Evolutionary conservation across 2,113 vertebrate genomes (phyloP).

Genomic region (Aleadryas rufinucha): DNA sequence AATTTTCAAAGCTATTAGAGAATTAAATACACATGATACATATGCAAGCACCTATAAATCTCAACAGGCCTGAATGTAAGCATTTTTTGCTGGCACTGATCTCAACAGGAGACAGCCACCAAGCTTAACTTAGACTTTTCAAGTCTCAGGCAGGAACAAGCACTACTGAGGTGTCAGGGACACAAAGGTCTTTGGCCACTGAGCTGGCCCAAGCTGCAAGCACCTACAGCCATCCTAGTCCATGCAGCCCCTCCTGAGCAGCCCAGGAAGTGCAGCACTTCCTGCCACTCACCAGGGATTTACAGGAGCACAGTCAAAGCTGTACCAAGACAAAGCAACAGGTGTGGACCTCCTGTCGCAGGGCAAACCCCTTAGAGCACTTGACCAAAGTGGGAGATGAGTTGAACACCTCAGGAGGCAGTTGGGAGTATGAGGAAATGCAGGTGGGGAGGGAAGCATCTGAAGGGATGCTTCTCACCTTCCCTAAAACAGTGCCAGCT

Average conservation of each 20-base stretch:
- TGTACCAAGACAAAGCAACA: accelerated
- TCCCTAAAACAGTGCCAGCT: neutral
- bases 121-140: neutral
- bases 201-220: neutral
- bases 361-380: neutral
- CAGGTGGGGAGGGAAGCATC: neutral
- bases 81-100: neutral
- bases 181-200: neutral
- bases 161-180: neutral
- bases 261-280: neutral
- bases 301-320: neutral
- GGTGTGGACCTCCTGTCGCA: accelerated
- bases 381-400: neutral
- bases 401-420: neutral
- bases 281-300: neutral
- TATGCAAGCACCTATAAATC: neutral
- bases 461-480: neutral
- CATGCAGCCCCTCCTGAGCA: neutral
- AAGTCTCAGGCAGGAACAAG: neutral
- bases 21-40: neutral
- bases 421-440: neutral
- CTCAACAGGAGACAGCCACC: neutral
- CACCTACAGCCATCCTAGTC: neutral
- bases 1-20: neutral
- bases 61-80: neutral